phyloP scores from a whole-genome alignment of 2,113 vertebrate species.

The Heliornis fulica region DNA sequence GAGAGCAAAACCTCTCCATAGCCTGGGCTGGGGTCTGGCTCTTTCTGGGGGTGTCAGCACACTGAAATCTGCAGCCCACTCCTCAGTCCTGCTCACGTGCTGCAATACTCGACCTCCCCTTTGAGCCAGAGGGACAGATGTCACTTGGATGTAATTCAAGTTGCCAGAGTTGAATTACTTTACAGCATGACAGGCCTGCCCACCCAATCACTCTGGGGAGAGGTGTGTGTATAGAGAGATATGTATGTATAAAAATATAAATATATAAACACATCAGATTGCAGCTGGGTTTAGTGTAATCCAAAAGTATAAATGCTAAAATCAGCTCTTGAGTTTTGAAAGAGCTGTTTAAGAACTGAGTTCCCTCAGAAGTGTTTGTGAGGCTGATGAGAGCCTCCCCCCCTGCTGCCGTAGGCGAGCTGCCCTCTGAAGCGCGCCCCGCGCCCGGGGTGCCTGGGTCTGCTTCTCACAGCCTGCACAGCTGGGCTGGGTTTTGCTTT shows the following conservation, averaged over 20 bases:
- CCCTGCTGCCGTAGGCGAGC: not conserved
- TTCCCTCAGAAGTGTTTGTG: not conserved
- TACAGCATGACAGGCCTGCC: accelerated
- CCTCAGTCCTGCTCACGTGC: not conserved
- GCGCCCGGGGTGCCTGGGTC: not conserved
- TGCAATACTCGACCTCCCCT: not conserved
- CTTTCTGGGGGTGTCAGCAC: accelerated
- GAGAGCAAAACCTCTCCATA: accelerated
- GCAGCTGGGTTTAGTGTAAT: not conserved
- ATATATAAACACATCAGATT: not conserved
- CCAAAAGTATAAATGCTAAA: not conserved
- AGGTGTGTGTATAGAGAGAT: no score
- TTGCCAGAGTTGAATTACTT: not conserved
- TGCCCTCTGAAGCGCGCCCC: not conserved
- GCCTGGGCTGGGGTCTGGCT: not conserved
- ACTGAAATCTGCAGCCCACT: accelerated
- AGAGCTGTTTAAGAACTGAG: not conserved
- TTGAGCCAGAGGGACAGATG: not conserved
- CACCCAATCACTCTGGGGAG: not conserved
- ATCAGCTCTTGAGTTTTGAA: not conserved
- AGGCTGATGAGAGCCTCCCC: not conserved
- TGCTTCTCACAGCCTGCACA: not conserved
- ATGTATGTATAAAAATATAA: no score
- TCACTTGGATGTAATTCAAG: accelerated
- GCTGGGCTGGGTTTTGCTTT: not conserved